A percentile compares a stretch with the other conserved stretches of the same genome.
These are phyloP conservation scores for Neomorphus geoffroyi DNA, from an alignment of 2,797 vertebrate genomes.

Conservation along the genomic window DNA sequence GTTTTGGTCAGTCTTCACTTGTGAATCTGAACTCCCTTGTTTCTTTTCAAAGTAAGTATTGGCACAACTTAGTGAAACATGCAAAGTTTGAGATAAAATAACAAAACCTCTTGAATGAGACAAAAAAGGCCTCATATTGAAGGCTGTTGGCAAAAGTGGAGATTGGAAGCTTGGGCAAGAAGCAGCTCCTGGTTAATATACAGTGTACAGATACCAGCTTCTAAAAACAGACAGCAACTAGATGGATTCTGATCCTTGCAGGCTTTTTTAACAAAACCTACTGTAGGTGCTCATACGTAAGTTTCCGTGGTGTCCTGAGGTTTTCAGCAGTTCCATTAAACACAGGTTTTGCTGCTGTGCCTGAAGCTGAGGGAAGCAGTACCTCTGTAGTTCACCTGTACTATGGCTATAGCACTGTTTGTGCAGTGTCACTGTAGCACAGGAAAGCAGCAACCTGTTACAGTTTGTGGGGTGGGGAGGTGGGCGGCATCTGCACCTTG, in stretches of 20 bases:
- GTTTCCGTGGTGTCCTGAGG: neutral
- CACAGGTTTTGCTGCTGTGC: neutral
- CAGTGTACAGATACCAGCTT: neutral
- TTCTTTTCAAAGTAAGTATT: conserved; percentile 16
- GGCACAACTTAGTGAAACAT: accelerated
- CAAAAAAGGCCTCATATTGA: accelerated
- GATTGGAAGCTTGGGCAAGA: neutral
- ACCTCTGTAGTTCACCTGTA: accelerated
- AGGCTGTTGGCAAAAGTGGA: neutral
- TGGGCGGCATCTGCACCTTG: too few species aligned
- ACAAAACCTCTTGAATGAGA: accelerated
- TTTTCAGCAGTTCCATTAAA: neutral
- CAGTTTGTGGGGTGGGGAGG: too few species aligned
- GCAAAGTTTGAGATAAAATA: accelerated
- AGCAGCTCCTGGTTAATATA: neutral
- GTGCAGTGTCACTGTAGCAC: accelerated
- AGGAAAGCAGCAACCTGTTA: accelerated
- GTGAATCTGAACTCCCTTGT: neutral
- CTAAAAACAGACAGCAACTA: neutral
- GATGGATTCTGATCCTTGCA: neutral
- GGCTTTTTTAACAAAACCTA: neutral
- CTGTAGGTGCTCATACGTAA: accelerated
- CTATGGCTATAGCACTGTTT: accelerated
- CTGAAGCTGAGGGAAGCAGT: neutral
- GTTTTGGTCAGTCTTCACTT: conserved; percentile 77